A percentile compares a stretch with the other conserved stretches of the same genome.
These are phyloP conservation scores for Scaptomyza reducta DNA, from an alignment of 2,888 invertebrate species.

Conservation along the genomic window DNA sequence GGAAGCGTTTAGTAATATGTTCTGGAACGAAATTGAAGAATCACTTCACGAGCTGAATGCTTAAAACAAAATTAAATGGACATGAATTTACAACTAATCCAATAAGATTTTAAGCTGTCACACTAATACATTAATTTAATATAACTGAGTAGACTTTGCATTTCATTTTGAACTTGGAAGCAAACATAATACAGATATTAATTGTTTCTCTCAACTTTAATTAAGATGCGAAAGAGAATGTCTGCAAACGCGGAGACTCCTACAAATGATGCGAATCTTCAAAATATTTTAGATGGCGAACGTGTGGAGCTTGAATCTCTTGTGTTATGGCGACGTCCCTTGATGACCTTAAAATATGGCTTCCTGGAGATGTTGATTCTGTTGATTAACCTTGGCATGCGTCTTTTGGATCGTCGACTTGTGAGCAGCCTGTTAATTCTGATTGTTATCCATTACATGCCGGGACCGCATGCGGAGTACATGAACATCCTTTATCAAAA, in stretches of 20 bases:
- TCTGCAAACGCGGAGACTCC: slow-evolving; percentile 9
- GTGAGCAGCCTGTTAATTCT: slow-evolving; percentile 68
- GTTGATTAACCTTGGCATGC: slow-evolving; percentile 85
- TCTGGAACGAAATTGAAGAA: background rate
- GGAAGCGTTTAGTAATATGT: background rate
- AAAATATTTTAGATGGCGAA: slow-evolving; percentile 79
- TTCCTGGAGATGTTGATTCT: slow-evolving; percentile 88
- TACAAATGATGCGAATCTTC: slow-evolving; percentile 4
- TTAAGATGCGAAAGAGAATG: slow-evolving; percentile 47
- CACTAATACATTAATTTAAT: no score
- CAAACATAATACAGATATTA: background rate
- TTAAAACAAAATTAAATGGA: no score
- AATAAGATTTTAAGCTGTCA: background rate
- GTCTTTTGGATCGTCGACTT: slow-evolving; percentile 82
- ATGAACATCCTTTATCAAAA: slow-evolving; percentile 77
- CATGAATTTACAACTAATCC: no score
- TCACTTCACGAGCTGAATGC: background rate
- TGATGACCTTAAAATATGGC: slow-evolving; percentile 92
- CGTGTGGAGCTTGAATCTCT: slow-evolving; percentile 87
- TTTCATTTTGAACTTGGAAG: background rate
- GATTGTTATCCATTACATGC: slow-evolving; percentile 75
- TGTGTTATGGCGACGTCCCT: slow-evolving; percentile 92
- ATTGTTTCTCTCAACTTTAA: background rate
- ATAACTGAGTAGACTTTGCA: background rate
- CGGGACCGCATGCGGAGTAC: slow-evolving; percentile 82